Base-by-base conservation (phyloP, 2,797 vertebrate species). In the Sus cebifrons region DNA sequence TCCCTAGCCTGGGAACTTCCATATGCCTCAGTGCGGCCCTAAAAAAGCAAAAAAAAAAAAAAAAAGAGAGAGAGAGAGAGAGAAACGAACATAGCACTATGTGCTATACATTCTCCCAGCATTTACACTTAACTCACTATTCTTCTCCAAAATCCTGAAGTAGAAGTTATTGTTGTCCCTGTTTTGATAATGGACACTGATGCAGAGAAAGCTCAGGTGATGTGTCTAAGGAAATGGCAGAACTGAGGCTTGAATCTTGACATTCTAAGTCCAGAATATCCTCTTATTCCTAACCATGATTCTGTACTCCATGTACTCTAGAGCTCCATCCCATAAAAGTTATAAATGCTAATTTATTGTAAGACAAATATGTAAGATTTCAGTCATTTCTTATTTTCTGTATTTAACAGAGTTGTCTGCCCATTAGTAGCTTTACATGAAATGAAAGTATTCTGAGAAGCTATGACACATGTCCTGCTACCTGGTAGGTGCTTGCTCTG, bases 151-250 rank as follows among this genome's bases (percentile, higher is more conserved):
- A 82, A 73, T 62, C 21, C 16, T 65, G 21, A 62, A 84, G 23
- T 54, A 89, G 18, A n/a, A 29, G 20, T 74, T 78, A 81, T 25
- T 71, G 40, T 67, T 91, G 81, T 60, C 40, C 73, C 29, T 3
- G n/a, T 81, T 87, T 97, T 81, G 52, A 93, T 64, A 89, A 49
- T 64, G 18, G 78, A 91, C 36, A 36, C 4, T 73, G 60, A 83
- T 79, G 36, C 18, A 73, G 15, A 94, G 75, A 91, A 13, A 70
- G 18, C 16, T 70, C 58, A 49, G 44, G 25, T 84, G 52, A 54
- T 71, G 92, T 58, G 52, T 17, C 15, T 85, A 87, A n/a, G 21
- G 81, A 78, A 36, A 17, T 74, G 32, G 40, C n/a, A n/a, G 65
- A 93, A 29, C 25, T 87, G 40, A 15, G 2, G 18, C 87, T 84